Base-by-base conservation (phyloP, 2,113 vertebrate genomes). In the Tapirus terrestris region DNA sequence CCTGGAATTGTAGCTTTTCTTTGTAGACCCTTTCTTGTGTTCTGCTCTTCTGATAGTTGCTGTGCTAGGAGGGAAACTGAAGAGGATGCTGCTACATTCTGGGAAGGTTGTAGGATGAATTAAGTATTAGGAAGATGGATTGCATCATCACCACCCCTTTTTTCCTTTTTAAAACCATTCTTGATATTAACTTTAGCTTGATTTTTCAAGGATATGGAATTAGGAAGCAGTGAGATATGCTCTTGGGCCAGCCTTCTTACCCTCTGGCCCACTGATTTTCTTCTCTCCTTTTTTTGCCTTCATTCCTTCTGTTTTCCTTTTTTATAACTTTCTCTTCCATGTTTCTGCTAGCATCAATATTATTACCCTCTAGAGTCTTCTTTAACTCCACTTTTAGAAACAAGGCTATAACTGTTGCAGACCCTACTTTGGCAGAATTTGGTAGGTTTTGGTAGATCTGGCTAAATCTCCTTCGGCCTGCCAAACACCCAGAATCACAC, bases 331-430 rank as follows among this genome's bases (percentile, higher is more conserved):
- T 85, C 73, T 29, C 2, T 87, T 27, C 36, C 25, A 27, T 86
- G 5, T 85, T 73, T 89, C 60, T 91, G 12, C 33, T 85, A 31
- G 5, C 6, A 96, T 77, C 63, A 88, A 2, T 68, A 61, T n/a
- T 83, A 13, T 60, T 93, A 8, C 21, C 13, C 23, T 96, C 43
- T 91, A 43, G 29, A 79, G 11, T 84, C 53, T 95, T 88, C 29
- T 92, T 75, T 92, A 86, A 73, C 67, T 94, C n/a, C 16, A 76
- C 9, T 75, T 89, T 86, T 89, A 53, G 87, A 96, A 94, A 92
- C 8, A 82, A 75, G 16, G 39, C 39, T 89, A 13, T 85, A 84
- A 94, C 16, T 53, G 20, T 91, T 82, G 27, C 7, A 96, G 31
- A 80, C 5, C 17, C 67, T 80, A 72, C 20, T 95, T 94, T 87